These are phyloP conservation scores for Pelvicachromis taeniatus DNA, from an alignment of 2,113 vertebrate genomes.

Conservation along the genomic window DNA sequence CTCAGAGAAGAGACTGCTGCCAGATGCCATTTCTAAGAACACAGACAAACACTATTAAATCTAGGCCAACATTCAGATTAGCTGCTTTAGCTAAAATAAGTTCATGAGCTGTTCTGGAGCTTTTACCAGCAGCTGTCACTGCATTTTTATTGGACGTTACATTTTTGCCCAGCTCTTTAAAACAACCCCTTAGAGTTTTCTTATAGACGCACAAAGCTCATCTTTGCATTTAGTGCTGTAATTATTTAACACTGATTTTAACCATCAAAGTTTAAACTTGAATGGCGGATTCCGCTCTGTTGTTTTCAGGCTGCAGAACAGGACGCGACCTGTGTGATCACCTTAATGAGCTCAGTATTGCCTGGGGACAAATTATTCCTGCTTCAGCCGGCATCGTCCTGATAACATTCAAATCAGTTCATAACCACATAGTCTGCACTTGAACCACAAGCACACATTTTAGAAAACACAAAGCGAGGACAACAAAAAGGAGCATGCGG, in stretches of 20 bases:
- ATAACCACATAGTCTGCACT: neutral
- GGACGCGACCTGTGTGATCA: rapidly evolving
- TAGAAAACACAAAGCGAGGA: no score
- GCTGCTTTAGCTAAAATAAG: neutral
- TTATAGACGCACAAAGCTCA: neutral
- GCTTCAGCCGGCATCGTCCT: neutral
- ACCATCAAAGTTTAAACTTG: neutral
- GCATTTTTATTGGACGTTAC: neutral
- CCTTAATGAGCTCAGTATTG: neutral
- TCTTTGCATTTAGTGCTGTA: neutral
- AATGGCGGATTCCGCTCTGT: neutral
- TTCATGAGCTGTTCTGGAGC: neutral
- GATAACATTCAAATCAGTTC: neutral
- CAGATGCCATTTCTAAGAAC: constrained; percentile 51
- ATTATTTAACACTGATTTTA: neutral
- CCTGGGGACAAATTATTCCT: neutral
- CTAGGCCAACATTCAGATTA: neutral
- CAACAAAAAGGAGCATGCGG: no score
- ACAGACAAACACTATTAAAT: neutral
- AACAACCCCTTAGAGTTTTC: neutral
- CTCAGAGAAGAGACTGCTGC: constrained; percentile 17
- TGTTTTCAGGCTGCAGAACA: neutral
- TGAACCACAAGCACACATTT: no score
- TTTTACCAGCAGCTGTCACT: neutral
- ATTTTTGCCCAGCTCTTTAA: neutral